These are phyloP conservation scores for Zaprionus tsacasi DNA, from an alignment of 1,140 invertebrate species.

Conservation along the genomic window DNA sequence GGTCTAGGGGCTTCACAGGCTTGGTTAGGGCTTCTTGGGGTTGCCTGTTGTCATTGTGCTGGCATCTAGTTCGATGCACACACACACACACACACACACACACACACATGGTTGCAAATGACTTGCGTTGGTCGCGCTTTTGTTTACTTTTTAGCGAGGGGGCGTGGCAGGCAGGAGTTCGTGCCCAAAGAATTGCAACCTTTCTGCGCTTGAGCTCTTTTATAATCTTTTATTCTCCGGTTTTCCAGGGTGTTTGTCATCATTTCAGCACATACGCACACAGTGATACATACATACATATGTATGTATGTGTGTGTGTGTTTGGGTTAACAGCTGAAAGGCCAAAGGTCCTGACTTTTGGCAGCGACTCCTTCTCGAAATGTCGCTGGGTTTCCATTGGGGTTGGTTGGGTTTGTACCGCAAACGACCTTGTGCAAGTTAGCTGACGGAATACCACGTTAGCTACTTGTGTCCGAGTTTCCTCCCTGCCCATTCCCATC, in stretches of 20 bases:
- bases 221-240: slow-evolving; percentile 35
- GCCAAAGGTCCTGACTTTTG: slow-evolving; percentile 42
- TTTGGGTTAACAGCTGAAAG: slow-evolving; percentile 8
- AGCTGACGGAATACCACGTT: background rate
- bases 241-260: slow-evolving; percentile 33
- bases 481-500: background rate
- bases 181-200: slow-evolving; percentile 23
- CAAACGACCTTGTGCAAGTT: slow-evolving; percentile 12
- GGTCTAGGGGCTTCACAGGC: background rate
- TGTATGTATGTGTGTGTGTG: background rate
- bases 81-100: background rate
- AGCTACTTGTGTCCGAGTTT: background rate
- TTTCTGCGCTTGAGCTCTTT: slow-evolving; percentile 19
- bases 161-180: slow-evolving; percentile 2
- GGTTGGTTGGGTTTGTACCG: background rate
- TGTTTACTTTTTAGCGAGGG: slow-evolving; percentile 46
- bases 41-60: background rate
- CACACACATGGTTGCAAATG: slow-evolving; percentile 17
- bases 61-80: background rate
- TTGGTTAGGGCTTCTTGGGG: background rate
- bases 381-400: slow-evolving; percentile 13
- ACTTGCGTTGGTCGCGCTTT: slow-evolving; percentile 36
- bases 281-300: background rate
- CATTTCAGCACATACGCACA: slow-evolving; percentile 12
- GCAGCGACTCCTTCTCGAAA: slow-evolving; percentile 21